Percentiles rank a stretch among this genome's conserved stretches.
These are phyloP conservation scores for Kradibia gibbosae DNA, from an alignment of 1,140 invertebrate species.

Conservation along the genomic window DNA sequence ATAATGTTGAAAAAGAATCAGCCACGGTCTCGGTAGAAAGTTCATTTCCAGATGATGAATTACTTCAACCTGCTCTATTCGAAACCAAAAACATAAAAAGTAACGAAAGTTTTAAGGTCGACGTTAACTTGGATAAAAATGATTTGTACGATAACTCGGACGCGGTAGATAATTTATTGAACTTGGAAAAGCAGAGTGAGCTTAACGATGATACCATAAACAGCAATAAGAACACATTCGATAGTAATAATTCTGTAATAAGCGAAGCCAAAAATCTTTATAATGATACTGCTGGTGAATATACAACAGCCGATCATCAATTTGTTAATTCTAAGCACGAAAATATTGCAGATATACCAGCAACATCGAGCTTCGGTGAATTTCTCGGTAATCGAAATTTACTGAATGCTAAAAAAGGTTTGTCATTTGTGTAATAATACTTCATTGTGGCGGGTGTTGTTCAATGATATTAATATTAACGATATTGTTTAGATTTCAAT, in stretches of 20 bases:
- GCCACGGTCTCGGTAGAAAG: not conserved
- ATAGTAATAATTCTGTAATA: slow-evolving; percentile 19
- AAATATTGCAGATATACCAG: slow-evolving; percentile 49
- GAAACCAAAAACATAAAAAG: not conserved
- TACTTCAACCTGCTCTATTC: not conserved
- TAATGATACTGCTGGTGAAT: slow-evolving; percentile 43
- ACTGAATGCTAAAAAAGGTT: slow-evolving; percentile 59
- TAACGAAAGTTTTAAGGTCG: not conserved
- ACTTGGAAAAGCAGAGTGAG: slow-evolving; percentile 6
- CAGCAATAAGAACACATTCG: slow-evolving; percentile 47
- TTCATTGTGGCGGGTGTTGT: slow-evolving; percentile 42
- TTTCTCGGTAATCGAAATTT: slow-evolving; percentile 65
- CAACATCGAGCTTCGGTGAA: slow-evolving; percentile 56
- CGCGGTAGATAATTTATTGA: slow-evolving; percentile 5
- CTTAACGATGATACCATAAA: slow-evolving; percentile 41
- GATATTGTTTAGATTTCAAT: slow-evolving; percentile 46
- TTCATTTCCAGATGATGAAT: slow-evolving; percentile 19
- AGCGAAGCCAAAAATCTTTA: slow-evolving; percentile 24
- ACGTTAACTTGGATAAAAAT: not conserved
- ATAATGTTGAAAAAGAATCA: slow-evolving; percentile 22
- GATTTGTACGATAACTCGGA: slow-evolving; percentile 9
- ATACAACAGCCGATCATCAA: slow-evolving; percentile 33
- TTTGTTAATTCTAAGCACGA: slow-evolving; percentile 54
- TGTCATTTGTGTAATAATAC: slow-evolving; percentile 55
- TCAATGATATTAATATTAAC: slow-evolving; percentile 32